These are phyloP conservation scores for Gonioctena quinquepunctata DNA, from an alignment of 1,140 invertebrate species.

Conservation along the genomic window DNA sequence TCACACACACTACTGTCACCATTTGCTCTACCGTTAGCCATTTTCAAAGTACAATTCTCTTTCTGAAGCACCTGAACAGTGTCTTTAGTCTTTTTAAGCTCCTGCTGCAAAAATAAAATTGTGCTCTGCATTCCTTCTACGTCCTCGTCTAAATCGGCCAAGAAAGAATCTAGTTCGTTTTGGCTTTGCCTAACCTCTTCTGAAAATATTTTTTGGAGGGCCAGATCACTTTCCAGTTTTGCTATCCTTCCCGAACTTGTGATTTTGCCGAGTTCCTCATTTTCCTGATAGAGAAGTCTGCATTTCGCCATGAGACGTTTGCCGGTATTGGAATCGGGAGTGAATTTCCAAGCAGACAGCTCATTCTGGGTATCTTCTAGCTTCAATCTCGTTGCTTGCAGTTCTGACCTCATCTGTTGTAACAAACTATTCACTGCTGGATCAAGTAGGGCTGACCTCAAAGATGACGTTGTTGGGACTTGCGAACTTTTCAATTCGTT, in stretches of 20 bases:
- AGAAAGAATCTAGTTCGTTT: slow-evolving; percentile 92
- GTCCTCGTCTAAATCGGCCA: slow-evolving; percentile 95
- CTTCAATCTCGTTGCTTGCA: slow-evolving; percentile 85
- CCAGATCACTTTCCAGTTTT: slow-evolving; percentile 93
- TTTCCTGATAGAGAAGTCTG: slow-evolving; percentile 94
- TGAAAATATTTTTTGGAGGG: slow-evolving; percentile 92
- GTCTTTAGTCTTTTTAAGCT: slow-evolving; percentile 79
- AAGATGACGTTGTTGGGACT: slow-evolving; percentile 73
- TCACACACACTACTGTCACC: slow-evolving; percentile 51
- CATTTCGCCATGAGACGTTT: slow-evolving; percentile 98
- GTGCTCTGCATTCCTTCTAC: slow-evolving; percentile 98
- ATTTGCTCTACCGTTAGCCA: slow-evolving; percentile 46
- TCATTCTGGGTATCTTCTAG: slow-evolving; percentile 98
- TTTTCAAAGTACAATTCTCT: slow-evolving; percentile 49
- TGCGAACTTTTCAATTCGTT: slow-evolving; percentile 85
- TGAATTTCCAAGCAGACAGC: slow-evolving; percentile 98
- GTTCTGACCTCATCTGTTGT: slow-evolving; percentile 87
- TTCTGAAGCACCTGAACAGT: slow-evolving; percentile 55
- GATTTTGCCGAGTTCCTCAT: slow-evolving; percentile 95
- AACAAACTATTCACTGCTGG: slow-evolving; percentile 95
- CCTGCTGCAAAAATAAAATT: slow-evolving; percentile 91
- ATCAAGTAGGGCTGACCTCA: slow-evolving; percentile 86
- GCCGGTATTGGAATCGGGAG: slow-evolving; percentile 96
- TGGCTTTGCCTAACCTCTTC: slow-evolving; percentile 97
- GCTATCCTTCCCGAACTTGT: slow-evolving; percentile 93